phyloP scores from a whole-genome alignment of 2,888 invertebrate species.

The Dynastes maya region DNA sequence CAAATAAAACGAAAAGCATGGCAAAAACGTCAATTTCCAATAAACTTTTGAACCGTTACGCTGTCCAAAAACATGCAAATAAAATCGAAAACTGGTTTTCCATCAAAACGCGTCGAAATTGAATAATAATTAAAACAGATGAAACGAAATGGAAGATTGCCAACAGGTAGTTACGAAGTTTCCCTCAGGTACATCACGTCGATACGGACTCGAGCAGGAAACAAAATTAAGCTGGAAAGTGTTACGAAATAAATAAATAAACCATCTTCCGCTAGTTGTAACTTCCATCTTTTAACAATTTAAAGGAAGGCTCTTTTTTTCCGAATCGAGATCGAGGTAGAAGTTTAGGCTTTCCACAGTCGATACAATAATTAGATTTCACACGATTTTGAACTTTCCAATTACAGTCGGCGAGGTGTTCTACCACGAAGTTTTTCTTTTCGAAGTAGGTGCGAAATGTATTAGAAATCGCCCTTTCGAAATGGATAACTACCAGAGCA shows the following conservation, averaged over 20 bases:
- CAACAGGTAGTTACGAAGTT: slow-evolving; percentile 9
- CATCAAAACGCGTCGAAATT: neutral
- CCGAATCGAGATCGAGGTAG: neutral
- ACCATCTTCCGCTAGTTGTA: neutral
- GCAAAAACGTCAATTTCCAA: too few species aligned
- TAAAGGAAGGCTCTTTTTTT: neutral
- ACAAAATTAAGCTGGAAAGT: slow-evolving; percentile 3
- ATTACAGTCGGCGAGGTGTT: too few species aligned
- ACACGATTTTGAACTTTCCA: too few species aligned
- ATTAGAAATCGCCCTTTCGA: too few species aligned
- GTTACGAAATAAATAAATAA: neutral
- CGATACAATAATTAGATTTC: neutral
- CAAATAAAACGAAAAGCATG: too few species aligned
- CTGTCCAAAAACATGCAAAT: neutral
- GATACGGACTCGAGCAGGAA: neutral
- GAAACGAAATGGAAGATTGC: neutral
- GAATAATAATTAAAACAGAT: slow-evolving; percentile 11
- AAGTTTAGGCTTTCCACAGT: neutral
- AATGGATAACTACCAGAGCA: too few species aligned
- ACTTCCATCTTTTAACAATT: neutral
- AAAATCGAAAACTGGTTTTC: neutral
- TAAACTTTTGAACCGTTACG: too few species aligned
- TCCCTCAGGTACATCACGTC: neutral
- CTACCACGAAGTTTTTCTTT: too few species aligned
- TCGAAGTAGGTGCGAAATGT: too few species aligned